A percentile compares a stretch with the other conserved stretches of the same genome.
These are phyloP conservation scores for Tamias sibiricus DNA, from an alignment of 2,113 vertebrate species.

Conservation along the genomic window DNA sequence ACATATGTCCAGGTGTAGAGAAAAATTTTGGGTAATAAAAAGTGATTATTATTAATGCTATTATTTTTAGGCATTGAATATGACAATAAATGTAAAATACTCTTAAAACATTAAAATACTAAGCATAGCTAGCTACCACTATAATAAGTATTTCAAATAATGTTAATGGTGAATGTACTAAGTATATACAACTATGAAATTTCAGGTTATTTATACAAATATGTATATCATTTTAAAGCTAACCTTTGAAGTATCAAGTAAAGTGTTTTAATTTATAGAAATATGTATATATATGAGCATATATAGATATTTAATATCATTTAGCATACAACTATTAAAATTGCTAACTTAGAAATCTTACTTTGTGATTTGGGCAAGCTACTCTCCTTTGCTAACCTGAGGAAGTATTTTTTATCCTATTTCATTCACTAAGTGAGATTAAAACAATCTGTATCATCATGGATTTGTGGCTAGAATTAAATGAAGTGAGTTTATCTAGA, in stretches of 20 bases:
- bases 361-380: neutral
- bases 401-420: neutral
- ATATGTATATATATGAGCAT: neutral
- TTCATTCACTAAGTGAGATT: neutral
- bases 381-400: neutral
- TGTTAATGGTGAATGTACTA: neutral
- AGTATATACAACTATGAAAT: neutral
- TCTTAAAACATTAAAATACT: slow-evolving; percentile 15
- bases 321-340: neutral
- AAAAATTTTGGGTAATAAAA: neutral
- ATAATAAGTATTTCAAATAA: neutral
- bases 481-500: neutral
- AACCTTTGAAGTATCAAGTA: neutral
- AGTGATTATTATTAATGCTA: neutral
- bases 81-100: neutral
- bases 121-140: neutral
- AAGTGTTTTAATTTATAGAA: neutral
- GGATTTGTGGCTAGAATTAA: neutral
- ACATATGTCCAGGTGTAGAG: neutral
- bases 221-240: neutral
- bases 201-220: neutral
- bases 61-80: neutral
- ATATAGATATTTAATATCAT: neutral
- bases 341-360: neutral
- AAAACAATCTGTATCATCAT: neutral